Percentiles rank a stretch among this genome's conserved stretches.
phyloP scores from a whole-genome alignment of 2,113 vertebrate species.

The Heterochromis multidens region DNA sequence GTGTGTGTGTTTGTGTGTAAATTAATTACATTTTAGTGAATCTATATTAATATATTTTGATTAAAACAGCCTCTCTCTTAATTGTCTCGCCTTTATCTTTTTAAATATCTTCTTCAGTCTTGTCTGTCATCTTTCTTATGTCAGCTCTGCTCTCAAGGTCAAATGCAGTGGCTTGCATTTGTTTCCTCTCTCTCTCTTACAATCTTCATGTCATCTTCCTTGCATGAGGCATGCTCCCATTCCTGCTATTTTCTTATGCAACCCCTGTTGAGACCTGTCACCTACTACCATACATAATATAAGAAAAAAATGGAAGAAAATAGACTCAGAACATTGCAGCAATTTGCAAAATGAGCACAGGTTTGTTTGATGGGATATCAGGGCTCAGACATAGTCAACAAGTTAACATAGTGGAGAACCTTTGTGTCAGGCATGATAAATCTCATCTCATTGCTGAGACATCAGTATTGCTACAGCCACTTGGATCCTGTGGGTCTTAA shows the following conservation, averaged over 20 bases:
- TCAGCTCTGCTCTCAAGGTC: slow-evolving; percentile 52
- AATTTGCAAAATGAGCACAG: slow-evolving; percentile 46
- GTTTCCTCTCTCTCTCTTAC: background rate
- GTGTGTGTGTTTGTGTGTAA: no score
- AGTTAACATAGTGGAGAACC: background rate
- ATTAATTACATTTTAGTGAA: background rate
- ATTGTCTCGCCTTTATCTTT: slow-evolving; percentile 43
- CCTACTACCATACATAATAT: slow-evolving; percentile 25
- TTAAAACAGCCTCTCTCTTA: background rate
- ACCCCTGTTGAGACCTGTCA: slow-evolving; percentile 65
- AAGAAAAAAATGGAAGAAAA: slow-evolving; percentile 6
- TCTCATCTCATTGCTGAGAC: background rate
- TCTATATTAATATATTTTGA: background rate
- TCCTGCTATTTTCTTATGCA: slow-evolving; percentile 54
- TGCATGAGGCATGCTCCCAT: background rate
- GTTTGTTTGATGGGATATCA: slow-evolving; percentile 18
- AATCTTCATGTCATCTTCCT: slow-evolving; percentile 38
- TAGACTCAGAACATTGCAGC: slow-evolving; percentile 20
- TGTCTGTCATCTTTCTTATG: slow-evolving; percentile 10
- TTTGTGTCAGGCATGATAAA: background rate
- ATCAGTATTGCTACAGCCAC: slow-evolving; percentile 2
- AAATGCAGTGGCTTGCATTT: slow-evolving; percentile 15
- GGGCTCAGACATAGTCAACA: background rate
- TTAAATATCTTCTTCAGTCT: slow-evolving; percentile 33
- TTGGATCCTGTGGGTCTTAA: slow-evolving; percentile 22